Conservation (phyloP, 2,888 invertebrate species). For the Acronicta leporina region DNA sequence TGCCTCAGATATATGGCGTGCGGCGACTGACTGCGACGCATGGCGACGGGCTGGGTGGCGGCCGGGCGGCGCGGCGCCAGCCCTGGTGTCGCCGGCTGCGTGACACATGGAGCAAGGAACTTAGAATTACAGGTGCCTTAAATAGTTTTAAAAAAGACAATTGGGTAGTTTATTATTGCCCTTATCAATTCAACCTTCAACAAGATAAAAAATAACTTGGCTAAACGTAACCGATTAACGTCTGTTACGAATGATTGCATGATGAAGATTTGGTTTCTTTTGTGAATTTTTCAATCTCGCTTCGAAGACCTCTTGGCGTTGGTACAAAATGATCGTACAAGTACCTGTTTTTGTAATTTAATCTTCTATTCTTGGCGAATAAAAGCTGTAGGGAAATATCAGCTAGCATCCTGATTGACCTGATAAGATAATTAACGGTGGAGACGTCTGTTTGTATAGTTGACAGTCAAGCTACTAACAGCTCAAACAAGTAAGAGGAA, state of each 20-base stretch:
- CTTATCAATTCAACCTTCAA: neutral
- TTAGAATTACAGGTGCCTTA: slow-evolving; percentile 21
- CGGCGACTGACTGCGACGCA: slow-evolving; percentile 35
- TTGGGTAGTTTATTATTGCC: neutral
- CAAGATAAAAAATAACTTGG: neutral
- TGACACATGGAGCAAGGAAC: slow-evolving; percentile 47
- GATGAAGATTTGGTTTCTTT: neutral
- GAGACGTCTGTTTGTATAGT: too few species aligned
- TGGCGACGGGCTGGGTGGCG: slow-evolving; percentile 9
- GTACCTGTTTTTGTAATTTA: too few species aligned
- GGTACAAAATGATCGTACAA: too few species aligned
- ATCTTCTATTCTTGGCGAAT: too few species aligned
- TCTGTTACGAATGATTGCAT: neutral
- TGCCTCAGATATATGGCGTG: slow-evolving; percentile 46
- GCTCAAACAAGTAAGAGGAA: too few species aligned
- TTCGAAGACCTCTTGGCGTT: too few species aligned
- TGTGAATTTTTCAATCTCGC: neutral
- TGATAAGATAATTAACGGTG: too few species aligned
- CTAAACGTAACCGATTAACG: slow-evolving; percentile 3
- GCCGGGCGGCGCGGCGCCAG: slow-evolving; percentile 46
- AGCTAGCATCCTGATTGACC: too few species aligned
- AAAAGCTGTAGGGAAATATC: too few species aligned
- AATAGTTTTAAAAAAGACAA: too few species aligned
- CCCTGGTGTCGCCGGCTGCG: slow-evolving; percentile 26
- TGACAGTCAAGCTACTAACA: too few species aligned